Conservation (phyloP, 2,888 invertebrate species). For the Cantharis rustica region DNA sequence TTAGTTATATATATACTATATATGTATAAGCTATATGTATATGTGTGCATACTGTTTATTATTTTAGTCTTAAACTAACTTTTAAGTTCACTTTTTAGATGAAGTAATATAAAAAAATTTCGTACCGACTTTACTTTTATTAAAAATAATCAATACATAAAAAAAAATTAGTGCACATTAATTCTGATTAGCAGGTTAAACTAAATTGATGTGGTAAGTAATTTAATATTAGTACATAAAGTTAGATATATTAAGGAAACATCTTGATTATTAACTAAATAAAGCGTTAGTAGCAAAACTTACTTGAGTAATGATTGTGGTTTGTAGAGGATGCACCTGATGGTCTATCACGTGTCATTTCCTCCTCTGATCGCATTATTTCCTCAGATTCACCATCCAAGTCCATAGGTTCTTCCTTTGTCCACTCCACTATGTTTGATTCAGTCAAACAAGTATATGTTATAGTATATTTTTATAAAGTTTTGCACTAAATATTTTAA, state of each 20-base stretch:
- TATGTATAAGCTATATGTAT: neutral
- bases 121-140: neutral
- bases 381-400: constrained; percentile 40
- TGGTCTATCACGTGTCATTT: constrained; percentile 45
- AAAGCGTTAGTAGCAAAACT: constrained; percentile 30
- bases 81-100: neutral
- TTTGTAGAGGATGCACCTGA: constrained; percentile 42
- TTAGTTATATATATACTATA: neutral
- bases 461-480: neutral
- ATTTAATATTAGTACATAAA: neutral
- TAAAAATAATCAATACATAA: neutral
- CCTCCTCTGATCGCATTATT: constrained; percentile 49
- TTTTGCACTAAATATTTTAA: neutral
- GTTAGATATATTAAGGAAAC: neutral
- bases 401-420: constrained; percentile 39
- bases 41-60: neutral
- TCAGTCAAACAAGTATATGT: neutral
- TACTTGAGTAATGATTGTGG: constrained; percentile 47
- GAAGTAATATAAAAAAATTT: too few species aligned
- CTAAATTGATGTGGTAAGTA: neutral
- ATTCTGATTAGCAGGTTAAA: neutral
- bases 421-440: constrained; percentile 38
- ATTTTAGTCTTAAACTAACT: neutral
- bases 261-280: neutral
- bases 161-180: neutral